Conservation (phyloP, 2,888 invertebrate genomes). For the Dolichomitus sp. region DNA sequence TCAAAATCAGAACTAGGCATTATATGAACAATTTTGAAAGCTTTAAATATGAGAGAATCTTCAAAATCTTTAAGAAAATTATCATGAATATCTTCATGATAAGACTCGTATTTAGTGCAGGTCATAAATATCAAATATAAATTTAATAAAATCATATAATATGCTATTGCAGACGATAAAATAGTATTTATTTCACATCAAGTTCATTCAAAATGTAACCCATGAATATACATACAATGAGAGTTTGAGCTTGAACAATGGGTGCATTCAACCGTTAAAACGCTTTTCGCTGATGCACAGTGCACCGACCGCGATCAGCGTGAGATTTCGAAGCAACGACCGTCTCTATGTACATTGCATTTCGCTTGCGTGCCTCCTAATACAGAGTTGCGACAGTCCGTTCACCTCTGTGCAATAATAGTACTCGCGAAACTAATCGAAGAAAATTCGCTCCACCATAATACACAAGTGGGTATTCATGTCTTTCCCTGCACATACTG, state of each 20-base stretch:
- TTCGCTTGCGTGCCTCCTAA: slow-evolving; percentile 28
- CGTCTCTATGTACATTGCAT: slow-evolving; percentile 29
- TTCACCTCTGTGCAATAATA: slow-evolving; percentile 22
- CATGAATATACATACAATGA: neutral
- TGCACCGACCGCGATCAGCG: slow-evolving; percentile 13
- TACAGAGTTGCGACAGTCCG: slow-evolving; percentile 11
- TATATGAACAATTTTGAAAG: no score
- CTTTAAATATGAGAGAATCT: no score
- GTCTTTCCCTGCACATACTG: neutral
- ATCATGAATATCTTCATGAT: no score
- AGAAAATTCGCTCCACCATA: slow-evolving; percentile 66
- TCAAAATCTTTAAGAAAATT: no score
- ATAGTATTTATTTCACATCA: neutral
- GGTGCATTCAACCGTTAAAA: slow-evolving; percentile 29
- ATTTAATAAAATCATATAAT: no score
- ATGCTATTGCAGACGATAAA: neutral
- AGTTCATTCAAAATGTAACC: neutral
- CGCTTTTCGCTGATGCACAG: slow-evolving; percentile 12
- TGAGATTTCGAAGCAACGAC: neutral
- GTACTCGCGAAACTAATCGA: slow-evolving; percentile 64
- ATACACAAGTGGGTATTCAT: slow-evolving; percentile 46
- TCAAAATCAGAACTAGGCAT: no score
- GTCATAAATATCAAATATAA: no score
- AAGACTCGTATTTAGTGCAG: no score
- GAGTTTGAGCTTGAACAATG: slow-evolving; percentile 6